Evolutionary conservation across 2,888 invertebrate species (phyloP), one percentile per base, ranked within the genome.

Genomic region (Patella depressa): DNA sequence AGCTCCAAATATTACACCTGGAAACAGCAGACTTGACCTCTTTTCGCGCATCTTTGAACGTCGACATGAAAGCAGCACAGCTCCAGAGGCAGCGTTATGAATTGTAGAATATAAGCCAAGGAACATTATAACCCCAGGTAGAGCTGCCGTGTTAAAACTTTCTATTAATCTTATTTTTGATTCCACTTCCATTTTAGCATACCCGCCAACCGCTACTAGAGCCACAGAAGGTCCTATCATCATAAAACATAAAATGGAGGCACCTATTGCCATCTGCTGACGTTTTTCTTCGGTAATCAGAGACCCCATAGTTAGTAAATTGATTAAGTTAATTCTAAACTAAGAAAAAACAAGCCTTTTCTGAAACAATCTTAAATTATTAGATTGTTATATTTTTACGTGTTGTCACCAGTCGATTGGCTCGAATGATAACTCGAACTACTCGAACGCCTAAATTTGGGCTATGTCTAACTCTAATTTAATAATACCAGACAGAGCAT

Each of bases 141-240:
- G 79, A 65, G 79, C 73, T 19, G 83, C 75, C 2, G 82, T 83
- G 72, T 86, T 82, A 76, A 84, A 85, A 73, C 81, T 83, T 80
- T 86, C 84, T 45, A 87, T 83, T 29, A 88, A 80, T 29, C 71
- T 72, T 19, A 84, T 81, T 78, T 87, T 85, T 73, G 83, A 83
- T 79, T 85, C 78, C 19, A 87, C 79, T 5, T 78, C 77, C 45
- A 82, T 34, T 54, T 85, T 83, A 74, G 87, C 84, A 54, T 82
- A 85, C 5, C 81, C 75, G 7, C 86, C 87, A 14, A 77, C 76
- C 9, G 79, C 57, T 19, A 87, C 70, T 71, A 87, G 76, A 19
- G 83, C 74, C 24, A 85, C 74, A 59, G 85, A 85, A 19, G 83
- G 82, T 14, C 84, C 29, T 34, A 85, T 78, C 54, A 83, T 83